These are phyloP conservation scores for Metallyticus violacea DNA, from an alignment of 2,888 invertebrate genomes.

Conservation along the genomic window DNA sequence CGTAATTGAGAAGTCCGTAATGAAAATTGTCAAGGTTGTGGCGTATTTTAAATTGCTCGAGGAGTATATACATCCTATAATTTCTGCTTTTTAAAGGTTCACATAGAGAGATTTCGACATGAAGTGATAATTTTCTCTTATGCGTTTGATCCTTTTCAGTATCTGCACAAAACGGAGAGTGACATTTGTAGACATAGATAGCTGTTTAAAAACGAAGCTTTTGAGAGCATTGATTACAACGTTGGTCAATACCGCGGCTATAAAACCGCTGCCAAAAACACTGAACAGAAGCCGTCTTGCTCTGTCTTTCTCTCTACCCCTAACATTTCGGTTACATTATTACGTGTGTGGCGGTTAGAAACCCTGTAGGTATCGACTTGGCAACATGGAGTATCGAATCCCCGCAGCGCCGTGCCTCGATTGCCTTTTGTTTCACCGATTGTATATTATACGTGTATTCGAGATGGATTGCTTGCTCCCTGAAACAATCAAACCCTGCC, in stretches of 20 bases:
- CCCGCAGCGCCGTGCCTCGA: not conserved
- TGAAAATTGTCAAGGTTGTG: too few relatives aligned
- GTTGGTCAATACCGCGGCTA: not conserved
- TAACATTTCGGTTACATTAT: not conserved
- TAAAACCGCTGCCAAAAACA: not conserved
- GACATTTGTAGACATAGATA: not conserved
- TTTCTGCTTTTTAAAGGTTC: too few relatives aligned
- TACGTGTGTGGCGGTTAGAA: not conserved
- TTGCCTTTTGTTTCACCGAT: not conserved
- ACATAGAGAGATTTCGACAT: too few relatives aligned
- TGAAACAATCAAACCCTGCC: not conserved
- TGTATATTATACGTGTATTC: not conserved
- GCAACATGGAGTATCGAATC: not conserved
- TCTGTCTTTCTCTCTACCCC: not conserved
- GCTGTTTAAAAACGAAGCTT: not conserved
- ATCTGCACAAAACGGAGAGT: too few relatives aligned
- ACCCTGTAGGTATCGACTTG: not conserved
- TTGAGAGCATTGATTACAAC: too few relatives aligned
- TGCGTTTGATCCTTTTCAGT: not conserved
- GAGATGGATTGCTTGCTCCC: not conserved
- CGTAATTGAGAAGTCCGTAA: too few relatives aligned
- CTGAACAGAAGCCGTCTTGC: not conserved
- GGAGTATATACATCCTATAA: too few relatives aligned
- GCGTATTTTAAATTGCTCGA: too few relatives aligned
- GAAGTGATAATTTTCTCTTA: not conserved